Percentiles rank a stretch among this genome's conserved stretches.
phyloP scores from a whole-genome alignment of 23 tunicate species.

The Diplosoma virens region DNA sequence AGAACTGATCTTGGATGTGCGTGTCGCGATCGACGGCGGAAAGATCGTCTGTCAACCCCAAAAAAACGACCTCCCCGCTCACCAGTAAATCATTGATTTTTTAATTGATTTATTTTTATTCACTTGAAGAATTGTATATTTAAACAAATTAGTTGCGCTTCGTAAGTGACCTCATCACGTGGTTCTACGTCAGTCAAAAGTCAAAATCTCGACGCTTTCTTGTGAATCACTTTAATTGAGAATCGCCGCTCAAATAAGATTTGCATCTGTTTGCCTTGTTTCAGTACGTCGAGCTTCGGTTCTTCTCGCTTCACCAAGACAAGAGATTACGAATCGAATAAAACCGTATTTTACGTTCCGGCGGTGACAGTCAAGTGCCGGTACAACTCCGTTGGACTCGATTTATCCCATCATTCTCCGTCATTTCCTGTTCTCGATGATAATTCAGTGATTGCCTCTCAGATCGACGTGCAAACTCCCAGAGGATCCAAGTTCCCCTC shows the following conservation, averaged over 20 bases:
- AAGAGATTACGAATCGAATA: slow-evolving; percentile 13
- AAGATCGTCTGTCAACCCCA: slow-evolving; percentile 79
- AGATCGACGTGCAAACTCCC: slow-evolving; percentile 49
- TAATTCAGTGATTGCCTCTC: slow-evolving; percentile 3
- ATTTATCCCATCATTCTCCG: not conserved
- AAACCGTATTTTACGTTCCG: slow-evolving; percentile 70
- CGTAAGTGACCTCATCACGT: no score
- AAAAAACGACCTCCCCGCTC: not conserved
- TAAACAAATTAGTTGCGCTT: no score
- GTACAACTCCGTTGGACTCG: slow-evolving; percentile 64
- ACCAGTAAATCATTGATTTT: not conserved
- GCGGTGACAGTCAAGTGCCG: slow-evolving; percentile 77
- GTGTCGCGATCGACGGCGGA: slow-evolving; percentile 86
- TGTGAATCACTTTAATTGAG: no score
- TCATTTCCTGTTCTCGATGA: slow-evolving; percentile 11
- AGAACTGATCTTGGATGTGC: slow-evolving; percentile 61
- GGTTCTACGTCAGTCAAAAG: no score
- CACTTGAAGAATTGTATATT: no score
- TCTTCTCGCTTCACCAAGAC: not conserved
- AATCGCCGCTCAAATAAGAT: no score
- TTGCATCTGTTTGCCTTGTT: not conserved
- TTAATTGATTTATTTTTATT: no score
- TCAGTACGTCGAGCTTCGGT: not conserved
- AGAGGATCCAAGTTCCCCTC: slow-evolving; percentile 13
- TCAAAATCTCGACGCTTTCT: no score